Evolutionary conservation across 2,888 invertebrate genomes (phyloP).

Genomic region (Frankliniella fusca): DNA sequence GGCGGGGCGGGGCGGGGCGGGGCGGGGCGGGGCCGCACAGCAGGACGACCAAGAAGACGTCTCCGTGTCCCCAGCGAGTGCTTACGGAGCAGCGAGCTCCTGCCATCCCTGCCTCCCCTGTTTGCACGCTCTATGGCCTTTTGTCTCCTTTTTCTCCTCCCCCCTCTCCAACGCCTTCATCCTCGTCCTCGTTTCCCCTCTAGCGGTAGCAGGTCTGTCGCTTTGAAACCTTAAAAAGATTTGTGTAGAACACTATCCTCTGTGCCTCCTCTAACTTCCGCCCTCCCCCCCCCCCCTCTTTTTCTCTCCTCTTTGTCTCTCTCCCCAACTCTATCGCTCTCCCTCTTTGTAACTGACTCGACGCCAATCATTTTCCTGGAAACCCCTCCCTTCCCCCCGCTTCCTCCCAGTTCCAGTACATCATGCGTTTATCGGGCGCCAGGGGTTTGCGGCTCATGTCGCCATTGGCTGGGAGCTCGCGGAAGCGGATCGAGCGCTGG

Average conservation of each 20-base stretch:
- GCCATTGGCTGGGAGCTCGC: too few species aligned
- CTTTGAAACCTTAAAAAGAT: too few species aligned
- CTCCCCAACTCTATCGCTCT: neutral
- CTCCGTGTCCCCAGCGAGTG: constrained; percentile 10
- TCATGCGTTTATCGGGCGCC: too few species aligned
- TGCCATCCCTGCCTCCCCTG: neutral
- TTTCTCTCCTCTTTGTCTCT: neutral
- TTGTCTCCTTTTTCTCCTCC: neutral
- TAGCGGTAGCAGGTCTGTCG: too few species aligned
- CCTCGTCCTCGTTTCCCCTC: neutral
- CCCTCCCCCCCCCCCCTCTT: neutral
- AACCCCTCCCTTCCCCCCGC: neutral
- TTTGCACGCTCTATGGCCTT: neutral
- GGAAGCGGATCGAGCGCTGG: too few species aligned
- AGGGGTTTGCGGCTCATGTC: too few species aligned
- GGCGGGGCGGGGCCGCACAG: neutral
- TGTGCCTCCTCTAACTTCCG: neutral
- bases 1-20: neutral
- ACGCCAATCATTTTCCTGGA: neutral
- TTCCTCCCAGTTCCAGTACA: neutral
- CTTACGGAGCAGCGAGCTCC: neutral
- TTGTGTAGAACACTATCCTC: too few species aligned
- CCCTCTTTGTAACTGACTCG: neutral
- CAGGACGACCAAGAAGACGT: neutral
- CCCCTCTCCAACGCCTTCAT: neutral